Conservation (phyloP, 2,113 vertebrate species). For the Enhydra lutris region DNA sequence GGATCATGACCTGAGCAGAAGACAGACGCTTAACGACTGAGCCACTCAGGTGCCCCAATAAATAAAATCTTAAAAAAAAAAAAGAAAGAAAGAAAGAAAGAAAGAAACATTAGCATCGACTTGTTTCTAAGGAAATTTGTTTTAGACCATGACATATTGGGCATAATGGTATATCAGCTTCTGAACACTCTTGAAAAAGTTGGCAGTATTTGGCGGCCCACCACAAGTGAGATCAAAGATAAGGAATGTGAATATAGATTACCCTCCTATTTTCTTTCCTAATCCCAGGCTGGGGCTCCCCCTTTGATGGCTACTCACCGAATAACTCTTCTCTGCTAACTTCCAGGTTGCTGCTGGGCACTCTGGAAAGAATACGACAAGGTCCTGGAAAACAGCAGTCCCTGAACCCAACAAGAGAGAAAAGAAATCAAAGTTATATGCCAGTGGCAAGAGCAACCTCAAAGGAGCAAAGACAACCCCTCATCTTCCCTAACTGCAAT, state of each 20-base stretch:
- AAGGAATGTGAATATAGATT: background rate
- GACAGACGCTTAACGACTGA: too few relatives aligned
- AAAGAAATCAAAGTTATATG: background rate
- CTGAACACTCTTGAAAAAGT: background rate
- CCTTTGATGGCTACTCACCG: background rate
- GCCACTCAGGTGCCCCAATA: too few relatives aligned
- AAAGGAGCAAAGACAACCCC: background rate
- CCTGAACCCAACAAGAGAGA: background rate
- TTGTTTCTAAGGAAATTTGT: background rate
- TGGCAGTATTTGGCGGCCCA: background rate
- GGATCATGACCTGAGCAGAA: too few relatives aligned
- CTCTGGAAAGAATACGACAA: background rate
- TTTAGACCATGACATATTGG: background rate
- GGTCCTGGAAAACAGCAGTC: background rate
- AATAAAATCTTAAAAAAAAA: background rate
- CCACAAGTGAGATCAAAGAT: background rate
- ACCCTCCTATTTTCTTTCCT: background rate
- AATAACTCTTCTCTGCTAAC: background rate
- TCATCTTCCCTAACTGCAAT: background rate
- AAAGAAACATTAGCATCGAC: background rate
- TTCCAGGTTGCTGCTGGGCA: background rate
- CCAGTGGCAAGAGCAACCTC: background rate
- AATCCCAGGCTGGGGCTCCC: background rate
- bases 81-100: background rate
- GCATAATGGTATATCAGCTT: background rate